These are phyloP conservation scores for Ceyx erithaca DNA, from an alignment of 2,797 vertebrate genomes.

Conservation along the genomic window DNA sequence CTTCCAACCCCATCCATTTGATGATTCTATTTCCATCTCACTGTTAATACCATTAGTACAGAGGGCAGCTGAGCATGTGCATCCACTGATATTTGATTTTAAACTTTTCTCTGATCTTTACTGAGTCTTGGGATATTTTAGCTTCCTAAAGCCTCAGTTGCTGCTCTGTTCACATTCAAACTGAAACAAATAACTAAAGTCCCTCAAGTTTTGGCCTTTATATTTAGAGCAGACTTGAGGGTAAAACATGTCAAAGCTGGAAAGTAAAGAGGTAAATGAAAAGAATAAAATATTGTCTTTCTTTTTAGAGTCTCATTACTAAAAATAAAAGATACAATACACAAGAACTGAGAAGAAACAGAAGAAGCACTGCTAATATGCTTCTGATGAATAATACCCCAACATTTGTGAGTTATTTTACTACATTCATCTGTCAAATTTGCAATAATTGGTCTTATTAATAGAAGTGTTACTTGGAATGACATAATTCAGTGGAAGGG, in stretches of 20 bases:
- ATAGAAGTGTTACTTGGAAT: neutral
- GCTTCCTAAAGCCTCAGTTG: neutral
- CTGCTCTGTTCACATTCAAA: neutral
- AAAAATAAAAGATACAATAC: neutral
- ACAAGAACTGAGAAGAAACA: neutral
- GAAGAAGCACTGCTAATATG: neutral
- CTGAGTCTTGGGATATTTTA: neutral
- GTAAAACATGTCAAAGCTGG: neutral
- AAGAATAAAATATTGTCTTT: neutral
- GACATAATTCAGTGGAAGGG: neutral
- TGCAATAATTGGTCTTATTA: neutral
- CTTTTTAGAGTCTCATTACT: neutral
- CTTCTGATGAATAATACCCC: neutral
- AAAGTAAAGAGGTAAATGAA: neutral
- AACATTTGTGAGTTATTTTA: neutral
- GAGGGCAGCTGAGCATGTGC: neutral
- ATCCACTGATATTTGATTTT: neutral
- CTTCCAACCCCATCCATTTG: too few species aligned
- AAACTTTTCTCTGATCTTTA: neutral
- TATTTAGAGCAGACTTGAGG: neutral
- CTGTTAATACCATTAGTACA: neutral
- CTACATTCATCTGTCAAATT: neutral
- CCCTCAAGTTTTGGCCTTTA: neutral
- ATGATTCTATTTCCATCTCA: neutral
- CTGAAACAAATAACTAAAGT: neutral